Evolutionary conservation across 2,113 vertebrate species (phyloP), one percentile per base, ranked within the genome.

Genomic region (Petrocephalus microphthalmus): DNA sequence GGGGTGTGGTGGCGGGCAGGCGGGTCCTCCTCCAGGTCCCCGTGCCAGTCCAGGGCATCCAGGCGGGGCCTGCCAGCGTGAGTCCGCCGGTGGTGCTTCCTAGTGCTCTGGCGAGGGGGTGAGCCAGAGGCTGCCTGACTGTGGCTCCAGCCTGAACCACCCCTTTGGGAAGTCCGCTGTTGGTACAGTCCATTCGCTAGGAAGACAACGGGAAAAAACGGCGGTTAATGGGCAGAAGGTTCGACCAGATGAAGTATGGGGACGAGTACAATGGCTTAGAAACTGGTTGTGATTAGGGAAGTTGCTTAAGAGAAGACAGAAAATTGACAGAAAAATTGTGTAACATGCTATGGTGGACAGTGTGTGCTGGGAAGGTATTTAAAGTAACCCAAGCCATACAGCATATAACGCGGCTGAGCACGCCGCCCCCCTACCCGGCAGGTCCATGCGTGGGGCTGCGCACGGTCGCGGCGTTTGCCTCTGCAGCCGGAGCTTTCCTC

Each of bases 371-470:
- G 17, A 17, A 54, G 11, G 71, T 78, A 7, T 74, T 5, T 78
- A 78, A 78, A 19, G 13, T 78, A 42, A 78, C 33, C 33, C 17
- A 5, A 2, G 22, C 29, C 67, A 74, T 6, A 71, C 6, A 17
- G 10, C 6, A 87, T 49, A 22, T 47, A 22, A 47, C 33, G 29
- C 11, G 15, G 15, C 0, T 85, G 49, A 85, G 1, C n/a, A 29
- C 19, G 49, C 17, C n/a, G 25, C 15, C 37, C 22, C 33, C 91
- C 92, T 87, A 95, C 95, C 95, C 86, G 95, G 91, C 22, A 94
- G 91, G 88, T 95, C 95, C 92, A 95, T 94, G 91, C 94, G 94
- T 5, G 93, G 92, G 2, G 94, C 93, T 85, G 94, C 90, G 33
- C 93, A 93, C 2, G 2, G 5, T 53, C 5, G n/a, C 25, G 11